phyloP scores from a whole-genome alignment of 1,140 invertebrate genomes.

The Aphis craccivora region DNA sequence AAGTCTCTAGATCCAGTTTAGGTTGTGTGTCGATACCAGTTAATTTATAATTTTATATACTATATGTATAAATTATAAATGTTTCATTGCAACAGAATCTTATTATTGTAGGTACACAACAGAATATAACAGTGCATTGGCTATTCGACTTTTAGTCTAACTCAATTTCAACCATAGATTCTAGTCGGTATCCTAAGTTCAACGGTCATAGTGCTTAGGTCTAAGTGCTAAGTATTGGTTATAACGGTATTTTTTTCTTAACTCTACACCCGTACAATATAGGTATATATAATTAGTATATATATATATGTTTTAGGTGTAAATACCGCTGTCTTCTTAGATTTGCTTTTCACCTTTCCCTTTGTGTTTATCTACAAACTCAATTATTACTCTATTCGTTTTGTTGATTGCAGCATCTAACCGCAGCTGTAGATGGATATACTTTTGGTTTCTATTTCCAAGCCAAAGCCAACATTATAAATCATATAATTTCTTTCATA shows the following conservation, averaged over 20 bases:
- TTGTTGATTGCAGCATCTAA: not conserved
- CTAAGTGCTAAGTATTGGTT: conserved; percentile 6
- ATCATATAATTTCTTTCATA: too few species aligned
- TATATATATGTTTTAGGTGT: not conserved
- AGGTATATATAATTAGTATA: not conserved
- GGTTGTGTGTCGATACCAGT: too few species aligned
- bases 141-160: not conserved
- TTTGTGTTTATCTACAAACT: conserved; percentile 8
- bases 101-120: too few species aligned
- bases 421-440: not conserved
- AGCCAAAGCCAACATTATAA: not conserved
- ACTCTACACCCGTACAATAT: not conserved
- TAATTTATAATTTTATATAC: too few species aligned
- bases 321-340: not conserved
- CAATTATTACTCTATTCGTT: not conserved
- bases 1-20: too few species aligned
- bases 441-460: not conserved
- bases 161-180: not conserved
- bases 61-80: too few species aligned
- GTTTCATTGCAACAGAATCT: too few species aligned
- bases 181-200: not conserved
- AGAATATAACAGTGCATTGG: not conserved
- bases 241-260: not conserved
- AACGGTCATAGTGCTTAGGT: not conserved
- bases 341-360: not conserved